Evolutionary conservation across 2,113 vertebrate species (phyloP).

Genomic region (Elachura formosa): DNA sequence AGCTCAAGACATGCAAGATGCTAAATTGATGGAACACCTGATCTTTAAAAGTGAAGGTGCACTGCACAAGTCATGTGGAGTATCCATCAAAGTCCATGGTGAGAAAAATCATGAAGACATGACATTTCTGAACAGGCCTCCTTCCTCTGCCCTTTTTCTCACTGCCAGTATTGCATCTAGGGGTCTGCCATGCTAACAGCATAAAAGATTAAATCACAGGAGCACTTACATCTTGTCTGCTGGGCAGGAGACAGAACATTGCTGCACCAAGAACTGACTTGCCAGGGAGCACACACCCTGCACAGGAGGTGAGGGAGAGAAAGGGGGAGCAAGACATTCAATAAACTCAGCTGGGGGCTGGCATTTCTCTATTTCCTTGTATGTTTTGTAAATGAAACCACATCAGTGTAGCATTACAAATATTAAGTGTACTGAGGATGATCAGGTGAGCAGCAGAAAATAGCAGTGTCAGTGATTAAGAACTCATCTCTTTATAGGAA

Average conservation of each 20-base stretch:
- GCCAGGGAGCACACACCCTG: not conserved
- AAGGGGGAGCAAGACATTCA: not conserved
- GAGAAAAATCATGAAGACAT: slow-evolving; percentile 58
- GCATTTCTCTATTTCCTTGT: not conserved
- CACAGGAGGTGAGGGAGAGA: not conserved
- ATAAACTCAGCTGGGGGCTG: not conserved
- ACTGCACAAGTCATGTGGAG: slow-evolving; percentile 14
- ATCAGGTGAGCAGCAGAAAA: not conserved
- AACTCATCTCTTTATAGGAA: not conserved
- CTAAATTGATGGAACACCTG: slow-evolving; percentile 21
- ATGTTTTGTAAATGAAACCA: not conserved
- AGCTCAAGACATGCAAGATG: not conserved
- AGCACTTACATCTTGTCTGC: not conserved
- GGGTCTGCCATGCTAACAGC: not conserved
- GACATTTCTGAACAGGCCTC: slow-evolving; percentile 60
- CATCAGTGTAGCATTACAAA: not conserved
- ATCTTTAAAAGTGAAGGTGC: slow-evolving; percentile 42
- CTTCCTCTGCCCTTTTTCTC: slow-evolving; percentile 35
- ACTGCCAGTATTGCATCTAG: not conserved
- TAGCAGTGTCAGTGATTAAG: not conserved
- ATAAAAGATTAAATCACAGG: not conserved
- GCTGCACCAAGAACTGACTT: not conserved
- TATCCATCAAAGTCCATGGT: slow-evolving; percentile 45
- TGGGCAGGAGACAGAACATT: not conserved
- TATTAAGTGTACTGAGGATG: not conserved